Evolutionary conservation across 2,113 vertebrate genomes (phyloP).

Genomic region (Scatophagus argus): DNA sequence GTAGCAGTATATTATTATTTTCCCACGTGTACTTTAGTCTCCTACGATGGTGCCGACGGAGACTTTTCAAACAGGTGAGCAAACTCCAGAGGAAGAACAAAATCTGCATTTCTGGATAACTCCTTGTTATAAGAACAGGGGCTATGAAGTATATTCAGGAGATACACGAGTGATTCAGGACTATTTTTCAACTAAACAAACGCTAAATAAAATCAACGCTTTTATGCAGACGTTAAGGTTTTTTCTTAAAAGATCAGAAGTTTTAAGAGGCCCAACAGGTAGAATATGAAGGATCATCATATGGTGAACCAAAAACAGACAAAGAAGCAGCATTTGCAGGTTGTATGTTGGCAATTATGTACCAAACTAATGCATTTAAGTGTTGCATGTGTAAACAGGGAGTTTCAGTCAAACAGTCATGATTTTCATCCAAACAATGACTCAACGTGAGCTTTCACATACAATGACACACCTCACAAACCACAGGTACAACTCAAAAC

Average conservation of each 20-base stretch:
- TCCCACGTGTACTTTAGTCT: not conserved
- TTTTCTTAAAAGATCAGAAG: too few relatives aligned
- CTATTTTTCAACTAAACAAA: too few relatives aligned
- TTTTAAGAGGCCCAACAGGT: too few relatives aligned
- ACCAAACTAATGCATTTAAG: not conserved
- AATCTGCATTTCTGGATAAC: not conserved
- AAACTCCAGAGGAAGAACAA: not conserved
- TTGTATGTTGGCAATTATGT: not conserved
- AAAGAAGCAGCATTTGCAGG: not conserved
- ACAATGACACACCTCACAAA: not conserved
- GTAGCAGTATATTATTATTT: constrained; percentile 2
- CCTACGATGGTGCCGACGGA: not conserved
- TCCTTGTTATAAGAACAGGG: not conserved
- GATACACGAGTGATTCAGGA: not conserved
- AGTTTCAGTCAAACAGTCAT: not conserved
- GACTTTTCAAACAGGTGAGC: not conserved
- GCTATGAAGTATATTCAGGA: not conserved
- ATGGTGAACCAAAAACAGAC: not conserved
- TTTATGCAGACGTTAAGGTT: too few relatives aligned
- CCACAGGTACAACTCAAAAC: not conserved
- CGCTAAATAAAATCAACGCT: too few relatives aligned
- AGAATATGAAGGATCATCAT: not conserved
- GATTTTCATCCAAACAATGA: not conserved
- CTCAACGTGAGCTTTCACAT: not conserved
- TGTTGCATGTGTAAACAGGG: not conserved